A percentile compares a stretch with the other conserved stretches of the same genome.
Evolutionary conservation across 1,140 invertebrate genomes (phyloP).

Genomic region (Leptinotarsa texana): DNA sequence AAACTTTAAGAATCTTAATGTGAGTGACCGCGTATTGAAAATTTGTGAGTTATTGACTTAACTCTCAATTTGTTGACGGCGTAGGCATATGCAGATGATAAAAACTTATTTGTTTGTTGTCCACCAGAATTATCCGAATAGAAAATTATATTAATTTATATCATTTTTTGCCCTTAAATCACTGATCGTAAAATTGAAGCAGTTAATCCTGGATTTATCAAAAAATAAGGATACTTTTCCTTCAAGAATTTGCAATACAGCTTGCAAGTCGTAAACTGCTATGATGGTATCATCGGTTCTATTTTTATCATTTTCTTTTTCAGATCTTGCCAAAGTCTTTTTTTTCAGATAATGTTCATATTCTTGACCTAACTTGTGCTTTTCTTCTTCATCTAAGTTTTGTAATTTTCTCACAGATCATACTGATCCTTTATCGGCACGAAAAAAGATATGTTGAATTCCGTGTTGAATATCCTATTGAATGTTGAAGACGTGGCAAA

Average conservation of each 20-base stretch:
- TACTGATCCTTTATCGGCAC: conserved; percentile 54
- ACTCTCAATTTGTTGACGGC: not conserved
- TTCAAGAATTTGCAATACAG: conserved; percentile 50
- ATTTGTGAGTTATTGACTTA: not conserved
- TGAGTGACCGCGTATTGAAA: too few relatives aligned
- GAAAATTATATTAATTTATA: conserved; percentile 49
- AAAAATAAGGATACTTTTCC: conserved; percentile 50
- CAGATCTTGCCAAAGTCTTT: conserved; percentile 43
- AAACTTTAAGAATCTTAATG: too few relatives aligned
- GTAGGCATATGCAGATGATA: conserved; percentile 28
- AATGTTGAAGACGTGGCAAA: conserved; percentile 27
- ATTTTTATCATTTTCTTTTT: conserved; percentile 49
- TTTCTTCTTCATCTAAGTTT: conserved; percentile 43
- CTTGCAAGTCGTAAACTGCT: conserved; percentile 53
- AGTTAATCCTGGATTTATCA: conserved; percentile 51
- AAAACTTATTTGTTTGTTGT: conserved; percentile 55
- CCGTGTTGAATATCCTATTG: conserved; percentile 42
- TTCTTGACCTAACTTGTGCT: conserved; percentile 33
- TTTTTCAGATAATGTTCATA: conserved; percentile 47
- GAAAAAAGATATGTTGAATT: conserved; percentile 33
- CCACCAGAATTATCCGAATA: conserved; percentile 53
- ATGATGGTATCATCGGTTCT: conserved; percentile 37
- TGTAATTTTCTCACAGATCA: conserved; percentile 48
- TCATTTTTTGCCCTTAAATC: conserved; percentile 42
- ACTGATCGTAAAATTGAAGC: conserved; percentile 49